These are phyloP conservation scores for Copsychus sechellarum DNA, from an alignment of 2,113 vertebrate species.

Conservation along the genomic window DNA sequence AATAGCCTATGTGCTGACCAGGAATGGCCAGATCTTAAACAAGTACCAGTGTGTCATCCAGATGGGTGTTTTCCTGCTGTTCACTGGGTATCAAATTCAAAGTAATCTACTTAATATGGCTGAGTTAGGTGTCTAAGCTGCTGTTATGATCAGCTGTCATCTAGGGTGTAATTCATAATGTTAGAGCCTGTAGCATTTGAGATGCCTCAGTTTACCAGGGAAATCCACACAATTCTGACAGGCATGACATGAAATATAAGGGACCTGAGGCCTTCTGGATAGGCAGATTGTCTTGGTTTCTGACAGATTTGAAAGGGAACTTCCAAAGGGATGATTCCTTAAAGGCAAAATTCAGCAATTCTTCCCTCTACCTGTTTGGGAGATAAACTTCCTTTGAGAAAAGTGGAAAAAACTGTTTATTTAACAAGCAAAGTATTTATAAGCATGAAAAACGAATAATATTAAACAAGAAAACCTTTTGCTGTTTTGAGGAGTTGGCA, in stretches of 20 bases:
- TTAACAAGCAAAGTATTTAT: neutral
- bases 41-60: neutral
- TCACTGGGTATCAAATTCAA: neutral
- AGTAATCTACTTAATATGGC: neutral
- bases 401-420: neutral
- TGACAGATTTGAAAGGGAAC: neutral
- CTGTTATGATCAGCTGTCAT: neutral
- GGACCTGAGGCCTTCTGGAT: neutral
- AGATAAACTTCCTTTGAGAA: neutral
- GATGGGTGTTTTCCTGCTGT: neutral
- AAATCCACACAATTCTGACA: neutral
- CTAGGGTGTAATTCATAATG: neutral
- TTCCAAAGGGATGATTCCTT: neutral
- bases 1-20: neutral
- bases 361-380: neutral
- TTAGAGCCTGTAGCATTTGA: neutral
- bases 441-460: neutral
- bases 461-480: neutral
- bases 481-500: neutral
- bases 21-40: neutral
- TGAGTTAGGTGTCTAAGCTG: neutral
- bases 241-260: neutral
- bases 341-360: neutral
- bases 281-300: neutral
- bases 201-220: neutral